Evolutionary conservation across 2,113 vertebrate species (phyloP).

Genomic region (Ciconia boyciana): DNA sequence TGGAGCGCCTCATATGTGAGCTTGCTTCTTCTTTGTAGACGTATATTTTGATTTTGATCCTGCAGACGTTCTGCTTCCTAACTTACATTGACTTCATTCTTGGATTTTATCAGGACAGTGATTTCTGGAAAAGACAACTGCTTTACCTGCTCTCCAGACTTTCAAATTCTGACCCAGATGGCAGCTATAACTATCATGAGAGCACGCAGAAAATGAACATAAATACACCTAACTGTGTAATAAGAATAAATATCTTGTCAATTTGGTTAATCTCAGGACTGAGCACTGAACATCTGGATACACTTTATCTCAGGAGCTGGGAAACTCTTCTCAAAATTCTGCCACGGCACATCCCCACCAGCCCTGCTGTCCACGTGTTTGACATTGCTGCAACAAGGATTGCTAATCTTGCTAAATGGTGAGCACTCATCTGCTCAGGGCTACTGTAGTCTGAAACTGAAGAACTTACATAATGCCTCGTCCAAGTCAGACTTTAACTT

Average conservation of each 20-base stretch:
- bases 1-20: neutral
- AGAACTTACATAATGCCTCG: neutral
- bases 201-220: neutral
- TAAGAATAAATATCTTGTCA: conserved; percentile 9
- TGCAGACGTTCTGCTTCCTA: neutral
- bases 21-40: neutral
- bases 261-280: neutral
- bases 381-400: neutral
- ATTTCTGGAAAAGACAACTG: neutral
- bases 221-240: neutral
- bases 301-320: conserved; percentile 4
- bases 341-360: rapidly evolving
- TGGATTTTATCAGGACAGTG: neutral
- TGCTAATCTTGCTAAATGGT: neutral
- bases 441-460: neutral
- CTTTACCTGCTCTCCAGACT: neutral
- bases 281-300: conserved; percentile 27
- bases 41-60: neutral
- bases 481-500: neutral
- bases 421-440: neutral
- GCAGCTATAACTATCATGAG: neutral
- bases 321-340: neutral
- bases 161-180: conserved; percentile 16
- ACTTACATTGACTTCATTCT: neutral
- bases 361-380: neutral